A percentile compares a stretch with the other conserved stretches of the same genome.
Conservation (phyloP, 2,113 vertebrate species). For the Cheilinus undulatus region DNA sequence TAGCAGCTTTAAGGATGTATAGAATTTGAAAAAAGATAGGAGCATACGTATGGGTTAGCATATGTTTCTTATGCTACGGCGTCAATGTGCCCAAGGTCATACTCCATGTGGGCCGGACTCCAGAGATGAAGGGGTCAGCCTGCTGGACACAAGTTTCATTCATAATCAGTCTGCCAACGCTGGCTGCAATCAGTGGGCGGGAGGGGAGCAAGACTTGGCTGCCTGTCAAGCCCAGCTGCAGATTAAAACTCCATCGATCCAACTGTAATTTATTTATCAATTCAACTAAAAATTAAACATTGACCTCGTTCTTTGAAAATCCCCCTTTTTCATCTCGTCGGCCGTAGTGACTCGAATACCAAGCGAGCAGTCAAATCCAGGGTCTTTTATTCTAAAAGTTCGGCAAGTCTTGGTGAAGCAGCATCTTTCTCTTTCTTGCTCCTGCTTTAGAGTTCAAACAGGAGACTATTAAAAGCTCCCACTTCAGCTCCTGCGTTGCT, state of each 20-base stretch:
- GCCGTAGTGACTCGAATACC: slow-evolving; percentile 61
- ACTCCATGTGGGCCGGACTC: background rate
- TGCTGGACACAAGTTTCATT: slow-evolving; percentile 52
- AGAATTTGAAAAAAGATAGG: too few species aligned
- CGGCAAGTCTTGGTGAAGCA: slow-evolving; percentile 21
- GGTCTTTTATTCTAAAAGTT: slow-evolving; percentile 37
- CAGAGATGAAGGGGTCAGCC: slow-evolving; percentile 31
- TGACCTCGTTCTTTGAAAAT: slow-evolving; percentile 68
- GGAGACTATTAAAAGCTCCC: slow-evolving; percentile 47
- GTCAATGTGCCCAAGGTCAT: background rate
- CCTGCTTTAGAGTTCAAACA: slow-evolving; percentile 36
- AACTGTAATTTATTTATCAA: slow-evolving; percentile 79
- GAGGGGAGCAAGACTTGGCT: slow-evolving; percentile 46
- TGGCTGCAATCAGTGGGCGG: slow-evolving; percentile 37
- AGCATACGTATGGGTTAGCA: background rate
- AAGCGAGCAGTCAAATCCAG: slow-evolving; percentile 27
- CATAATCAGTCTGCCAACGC: slow-evolving; percentile 48
- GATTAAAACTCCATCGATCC: slow-evolving; percentile 81
- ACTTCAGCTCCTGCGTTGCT: slow-evolving; percentile 44
- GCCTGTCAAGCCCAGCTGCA: slow-evolving; percentile 50
- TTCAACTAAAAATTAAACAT: slow-evolving; percentile 80
- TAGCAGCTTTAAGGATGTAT: too few species aligned
- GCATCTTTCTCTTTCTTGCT: slow-evolving; percentile 26
- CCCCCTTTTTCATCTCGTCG: slow-evolving; percentile 60
- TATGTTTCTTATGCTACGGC: background rate